Percentiles rank a stretch among this genome's conserved stretches.
These are phyloP conservation scores for Lepidostoma basale DNA, from an alignment of 1,140 invertebrate species.

Conservation along the genomic window DNA sequence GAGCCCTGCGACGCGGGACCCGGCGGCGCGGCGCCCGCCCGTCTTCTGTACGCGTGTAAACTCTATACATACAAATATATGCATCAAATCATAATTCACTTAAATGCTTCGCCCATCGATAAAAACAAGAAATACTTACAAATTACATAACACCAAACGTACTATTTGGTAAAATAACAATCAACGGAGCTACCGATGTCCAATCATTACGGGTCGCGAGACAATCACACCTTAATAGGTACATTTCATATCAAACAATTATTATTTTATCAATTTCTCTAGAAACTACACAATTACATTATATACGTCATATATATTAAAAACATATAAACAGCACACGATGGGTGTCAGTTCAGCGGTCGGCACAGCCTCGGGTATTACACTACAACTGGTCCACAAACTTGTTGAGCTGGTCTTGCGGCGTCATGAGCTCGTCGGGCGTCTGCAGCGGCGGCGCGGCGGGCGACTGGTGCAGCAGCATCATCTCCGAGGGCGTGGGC, in stretches of 20 bases:
- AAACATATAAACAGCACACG: constrained; percentile 40
- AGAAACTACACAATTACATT: constrained; percentile 34
- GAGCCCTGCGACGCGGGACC: constrained; percentile 5
- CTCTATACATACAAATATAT: constrained; percentile 41
- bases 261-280: constrained; percentile 36
- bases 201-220: constrained; percentile 21
- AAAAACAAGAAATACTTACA: constrained; percentile 43
- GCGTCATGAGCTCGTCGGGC: constrained; percentile 80
- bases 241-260: constrained; percentile 43
- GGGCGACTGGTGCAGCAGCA: constrained; percentile 67
- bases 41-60: constrained; percentile 23
- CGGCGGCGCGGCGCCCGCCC: not conserved
- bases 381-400: constrained; percentile 90
- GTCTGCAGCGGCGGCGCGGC: constrained; percentile 74
- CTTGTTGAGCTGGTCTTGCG: constrained; percentile 90
- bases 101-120: constrained; percentile 44
- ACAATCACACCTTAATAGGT: constrained; percentile 42
- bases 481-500: constrained; percentile 55
- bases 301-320: constrained; percentile 35
- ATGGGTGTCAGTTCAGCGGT: constrained; percentile 38
- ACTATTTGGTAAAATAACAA: constrained; percentile 45
- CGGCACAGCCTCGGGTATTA: constrained; percentile 43
- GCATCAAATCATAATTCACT: constrained; percentile 41
- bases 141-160: constrained; percentile 45
- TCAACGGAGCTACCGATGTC: constrained; percentile 42